Evolutionary conservation across 2,797 vertebrate species (phyloP), one percentile per base, ranked within the genome.

Genomic region (Chelidonichthys spinosus): DNA sequence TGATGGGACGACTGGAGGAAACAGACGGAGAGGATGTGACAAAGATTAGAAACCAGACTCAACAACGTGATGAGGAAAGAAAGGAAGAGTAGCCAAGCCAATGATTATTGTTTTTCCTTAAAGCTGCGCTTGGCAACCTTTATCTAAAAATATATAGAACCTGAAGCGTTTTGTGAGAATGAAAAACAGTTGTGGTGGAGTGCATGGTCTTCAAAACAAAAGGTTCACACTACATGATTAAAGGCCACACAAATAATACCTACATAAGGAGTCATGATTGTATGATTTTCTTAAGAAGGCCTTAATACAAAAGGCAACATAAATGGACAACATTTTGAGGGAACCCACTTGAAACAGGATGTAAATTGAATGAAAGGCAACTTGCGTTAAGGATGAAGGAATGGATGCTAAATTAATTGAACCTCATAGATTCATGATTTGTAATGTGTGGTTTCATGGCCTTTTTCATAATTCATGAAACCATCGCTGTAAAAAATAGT

Each of bases 21-120:
- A 64, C 46, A 66, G 70, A 81, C 5, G 35, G 18, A 54, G n/a
- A 74, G 73, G 13, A 67, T 35, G 37, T 65, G 55, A 79, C 66
- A 78, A 64, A 65, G 18, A 73, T 61, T 69, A 72, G 44, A 69
- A 77, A 72, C 40, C 69, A 76, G 65, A 81, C 65, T 58, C 35
- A 47, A 33, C 58, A 75, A 49, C 0, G 8, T 13, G 39, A 47
- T 35, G 18, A 61, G 54, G 33, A 55, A 47, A 18, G 14, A 33
- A 50, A 44, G 9, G 47, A 69, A 7, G 37, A 35, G 10, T 42
- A 52, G 13, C 18, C 62, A 33, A 46, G 50, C 42, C 10, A 69
- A 52, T 66, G 14, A 74, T 54, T 71, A 50, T 17, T 37, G 43
- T 54, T 54, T 58, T 54, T 17, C 10, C 25, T 65, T 62, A 69